phyloP scores from a whole-genome alignment of 2,888 invertebrate species.

The Monochamus alternatus region DNA sequence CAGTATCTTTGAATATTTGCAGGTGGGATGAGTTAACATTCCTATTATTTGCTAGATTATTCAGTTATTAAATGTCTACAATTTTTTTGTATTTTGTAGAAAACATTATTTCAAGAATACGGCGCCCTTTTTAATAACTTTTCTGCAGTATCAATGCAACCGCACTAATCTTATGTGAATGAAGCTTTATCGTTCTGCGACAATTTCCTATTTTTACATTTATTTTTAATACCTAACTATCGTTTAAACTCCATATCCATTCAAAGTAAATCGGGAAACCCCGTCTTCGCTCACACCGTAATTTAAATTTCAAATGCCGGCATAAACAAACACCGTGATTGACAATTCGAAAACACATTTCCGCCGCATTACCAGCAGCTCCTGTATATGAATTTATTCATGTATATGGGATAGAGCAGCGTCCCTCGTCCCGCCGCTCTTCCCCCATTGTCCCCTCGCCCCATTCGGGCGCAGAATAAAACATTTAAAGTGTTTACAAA shows the following conservation, averaged over 20 bases:
- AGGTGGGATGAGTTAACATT: too few relatives aligned
- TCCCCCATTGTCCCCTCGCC: conserved; percentile 50
- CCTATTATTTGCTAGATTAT: too few relatives aligned
- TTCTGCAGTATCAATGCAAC: too few relatives aligned
- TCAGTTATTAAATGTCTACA: too few relatives aligned
- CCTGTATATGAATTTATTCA: conserved; percentile 29
- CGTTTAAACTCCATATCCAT: neutral
- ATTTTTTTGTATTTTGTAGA: too few relatives aligned
- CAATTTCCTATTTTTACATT: too few relatives aligned
- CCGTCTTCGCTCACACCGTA: neutral
- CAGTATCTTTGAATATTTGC: too few relatives aligned
- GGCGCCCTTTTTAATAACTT: too few relatives aligned
- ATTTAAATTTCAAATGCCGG: neutral
- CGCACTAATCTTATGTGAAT: too few relatives aligned
- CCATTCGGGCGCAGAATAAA: conserved; percentile 68
- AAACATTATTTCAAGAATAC: too few relatives aligned
- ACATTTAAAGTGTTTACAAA: conserved; percentile 66
- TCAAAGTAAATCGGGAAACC: neutral
- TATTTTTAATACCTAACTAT: too few relatives aligned
- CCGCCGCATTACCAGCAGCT: conserved; percentile 12
- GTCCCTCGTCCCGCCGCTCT: neutral
- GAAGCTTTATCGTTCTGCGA: too few relatives aligned
- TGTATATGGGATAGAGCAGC: neutral
- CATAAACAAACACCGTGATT: conserved; percentile 17
- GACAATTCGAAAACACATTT: conserved; percentile 21